Conservation (phyloP, 2,797 vertebrate species). For the Protosalanx chinensis region DNA sequence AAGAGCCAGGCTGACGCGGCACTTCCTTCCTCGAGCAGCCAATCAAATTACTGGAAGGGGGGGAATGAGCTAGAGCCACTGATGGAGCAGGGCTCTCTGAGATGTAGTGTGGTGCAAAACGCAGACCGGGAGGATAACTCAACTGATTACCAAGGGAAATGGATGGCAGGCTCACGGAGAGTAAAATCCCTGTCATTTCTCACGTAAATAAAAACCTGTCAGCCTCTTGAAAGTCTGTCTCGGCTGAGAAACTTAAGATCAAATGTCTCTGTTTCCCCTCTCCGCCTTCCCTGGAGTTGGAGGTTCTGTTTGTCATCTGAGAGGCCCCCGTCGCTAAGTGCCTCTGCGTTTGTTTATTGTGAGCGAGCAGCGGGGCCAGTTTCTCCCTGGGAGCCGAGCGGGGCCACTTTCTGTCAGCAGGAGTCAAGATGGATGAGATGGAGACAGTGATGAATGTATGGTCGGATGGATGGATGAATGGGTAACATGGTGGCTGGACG, state of each 20-base stretch:
- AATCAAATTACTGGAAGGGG: slow-evolving; percentile 69
- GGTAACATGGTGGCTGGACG: slow-evolving; percentile 70
- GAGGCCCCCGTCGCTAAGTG: slow-evolving; percentile 65
- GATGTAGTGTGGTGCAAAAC: background rate
- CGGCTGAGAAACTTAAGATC: slow-evolving; percentile 48
- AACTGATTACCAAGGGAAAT: background rate
- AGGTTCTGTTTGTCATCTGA: slow-evolving; percentile 65
- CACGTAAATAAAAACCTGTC: slow-evolving; percentile 15
- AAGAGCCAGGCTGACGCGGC: slow-evolving; percentile 69
- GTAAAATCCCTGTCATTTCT: background rate
- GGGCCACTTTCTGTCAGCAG: slow-evolving; percentile 53
- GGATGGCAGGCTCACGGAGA: background rate
- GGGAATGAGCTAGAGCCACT: slow-evolving; percentile 25
- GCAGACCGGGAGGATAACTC: background rate
- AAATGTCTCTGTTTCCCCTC: slow-evolving; percentile 19
- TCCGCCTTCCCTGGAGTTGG: slow-evolving; percentile 27
- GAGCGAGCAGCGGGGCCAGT: slow-evolving; percentile 64
- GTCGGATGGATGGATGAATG: slow-evolving; percentile 68
- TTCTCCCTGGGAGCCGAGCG: slow-evolving; percentile 63
- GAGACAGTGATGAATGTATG: slow-evolving; percentile 70
- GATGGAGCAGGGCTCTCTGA: background rate
- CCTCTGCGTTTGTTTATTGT: slow-evolving; percentile 76
- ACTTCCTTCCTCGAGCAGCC: slow-evolving; percentile 76
- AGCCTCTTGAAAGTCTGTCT: slow-evolving; percentile 40
- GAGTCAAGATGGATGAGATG: slow-evolving; percentile 74